Conservation (phyloP, 2,113 vertebrate species). For the Tragelaphus strepsiceros region DNA sequence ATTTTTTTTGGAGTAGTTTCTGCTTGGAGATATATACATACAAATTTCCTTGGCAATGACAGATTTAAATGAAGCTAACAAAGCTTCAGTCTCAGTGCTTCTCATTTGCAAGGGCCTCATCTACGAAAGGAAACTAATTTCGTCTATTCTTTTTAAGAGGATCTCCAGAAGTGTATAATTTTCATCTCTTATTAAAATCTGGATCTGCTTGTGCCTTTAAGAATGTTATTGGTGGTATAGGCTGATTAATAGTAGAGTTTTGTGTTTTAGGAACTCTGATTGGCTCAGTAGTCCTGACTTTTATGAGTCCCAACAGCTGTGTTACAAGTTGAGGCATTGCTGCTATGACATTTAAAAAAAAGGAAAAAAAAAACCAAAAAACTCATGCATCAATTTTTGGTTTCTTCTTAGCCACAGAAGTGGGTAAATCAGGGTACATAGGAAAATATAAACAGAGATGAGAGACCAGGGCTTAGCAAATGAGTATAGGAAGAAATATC, state of each 20-base stretch:
- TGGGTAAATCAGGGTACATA: neutral
- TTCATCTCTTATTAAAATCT: neutral
- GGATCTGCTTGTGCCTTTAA: neutral
- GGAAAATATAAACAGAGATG: neutral
- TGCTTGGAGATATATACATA: neutral
- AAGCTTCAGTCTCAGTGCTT: neutral
- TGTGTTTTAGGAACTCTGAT: neutral
- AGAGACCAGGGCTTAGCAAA: neutral
- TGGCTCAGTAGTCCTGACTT: neutral
- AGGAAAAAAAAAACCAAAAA: rapidly evolving
- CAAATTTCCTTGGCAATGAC: neutral
- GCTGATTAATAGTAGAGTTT: neutral
- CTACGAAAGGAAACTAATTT: neutral
- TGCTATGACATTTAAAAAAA: neutral
- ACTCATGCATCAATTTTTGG: neutral
- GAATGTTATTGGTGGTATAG: neutral
- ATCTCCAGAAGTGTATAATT: neutral
- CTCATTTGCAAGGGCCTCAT: neutral
- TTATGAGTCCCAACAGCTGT: neutral
- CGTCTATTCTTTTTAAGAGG: neutral
- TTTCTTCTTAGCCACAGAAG: neutral
- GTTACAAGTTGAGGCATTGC: neutral
- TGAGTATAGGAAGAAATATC: neutral
- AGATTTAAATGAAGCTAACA: neutral
- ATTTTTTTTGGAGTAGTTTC: neutral